Conservation (phyloP, 2,113 vertebrate genomes). For the Verasper variegatus region DNA sequence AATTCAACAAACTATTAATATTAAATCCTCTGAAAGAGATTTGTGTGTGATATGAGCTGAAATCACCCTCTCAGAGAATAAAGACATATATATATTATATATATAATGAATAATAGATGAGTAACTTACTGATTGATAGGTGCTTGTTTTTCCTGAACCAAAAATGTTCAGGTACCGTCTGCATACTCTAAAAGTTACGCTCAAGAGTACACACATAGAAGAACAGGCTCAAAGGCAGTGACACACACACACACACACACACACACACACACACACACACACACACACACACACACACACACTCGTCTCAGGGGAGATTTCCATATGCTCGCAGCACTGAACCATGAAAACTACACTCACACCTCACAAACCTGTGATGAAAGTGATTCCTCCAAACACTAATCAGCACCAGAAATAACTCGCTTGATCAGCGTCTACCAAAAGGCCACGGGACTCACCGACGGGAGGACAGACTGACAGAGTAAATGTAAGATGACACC, state of each 20-base stretch:
- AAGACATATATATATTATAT: no score
- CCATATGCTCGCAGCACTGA: slow-evolving; percentile 48
- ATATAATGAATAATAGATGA: no score
- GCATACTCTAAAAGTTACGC: not conserved
- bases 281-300: not conserved
- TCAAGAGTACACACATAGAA: not conserved
- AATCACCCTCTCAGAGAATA: no score
- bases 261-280: slow-evolving; percentile 26
- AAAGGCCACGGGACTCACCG: slow-evolving; percentile 55
- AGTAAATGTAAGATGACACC: slow-evolving; percentile 58
- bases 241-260: slow-evolving; percentile 15
- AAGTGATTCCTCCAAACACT: slow-evolving; percentile 66
- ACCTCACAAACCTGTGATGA: slow-evolving; percentile 54
- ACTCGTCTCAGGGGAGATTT: slow-evolving; percentile 57
- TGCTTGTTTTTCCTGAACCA: not conserved
- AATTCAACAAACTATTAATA: no score
- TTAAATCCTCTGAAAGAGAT: no score
- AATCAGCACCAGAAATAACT: slow-evolving; percentile 71
- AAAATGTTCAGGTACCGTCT: not conserved
- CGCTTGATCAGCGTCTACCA: slow-evolving; percentile 61
- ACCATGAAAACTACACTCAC: slow-evolving; percentile 39
- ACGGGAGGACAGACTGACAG: slow-evolving; percentile 54
- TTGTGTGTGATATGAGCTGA: no score
- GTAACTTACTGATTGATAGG: not conserved
- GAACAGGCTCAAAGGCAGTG: not conserved